Evolutionary conservation across 2,888 invertebrate species (phyloP), one percentile per base, ranked within the genome.

Genomic region (Temnothorax unifasciatus): DNA sequence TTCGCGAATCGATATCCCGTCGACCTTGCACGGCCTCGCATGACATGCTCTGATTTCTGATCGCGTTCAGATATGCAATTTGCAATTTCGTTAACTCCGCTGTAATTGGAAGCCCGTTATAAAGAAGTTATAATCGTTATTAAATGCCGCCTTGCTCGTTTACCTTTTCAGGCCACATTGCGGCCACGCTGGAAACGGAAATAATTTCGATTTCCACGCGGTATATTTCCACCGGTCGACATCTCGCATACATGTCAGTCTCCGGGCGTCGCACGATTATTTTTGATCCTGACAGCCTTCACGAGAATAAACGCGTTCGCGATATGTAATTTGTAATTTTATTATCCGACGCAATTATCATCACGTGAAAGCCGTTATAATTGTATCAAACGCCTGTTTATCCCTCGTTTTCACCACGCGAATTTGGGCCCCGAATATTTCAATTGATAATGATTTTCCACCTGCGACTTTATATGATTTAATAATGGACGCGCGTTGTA

Each of bases 231-330:
- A 8, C 3, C 21, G 38, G 1, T 57, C 64, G 38, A 34, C 57
- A 61, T 83, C 61, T 73, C 66, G 82, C 41, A 82, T 52, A 85
- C 71, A 61, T 83, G 86, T 82, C 82, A 83, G 25, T 77, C 77
- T 77, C 29, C 54, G 1, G 29, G 11, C 34, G 9, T 57, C n/a
- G 29, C 15, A 29, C 11, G 44, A 77, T 68, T 77, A 77, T 77
- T 68, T 44, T 44, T 15, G n/a, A 54, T 57, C 54, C 68, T 57
- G 29, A 47, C 66, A 68, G 41, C n/a, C 15, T n/a, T 57, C 44
- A 15, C 41, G 15, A 21, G 54, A 47, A 44, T 66, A 54, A 54
- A 41, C 44, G 11, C 52, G 29, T 9, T 13, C 25, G n/a, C 41
- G n/a, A 68, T 34, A 44, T 57, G 29, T 77, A 77, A 77, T 57